Base-by-base conservation (phyloP, 1,140 invertebrate genomes). In the Leptopilina clavipes region DNA sequence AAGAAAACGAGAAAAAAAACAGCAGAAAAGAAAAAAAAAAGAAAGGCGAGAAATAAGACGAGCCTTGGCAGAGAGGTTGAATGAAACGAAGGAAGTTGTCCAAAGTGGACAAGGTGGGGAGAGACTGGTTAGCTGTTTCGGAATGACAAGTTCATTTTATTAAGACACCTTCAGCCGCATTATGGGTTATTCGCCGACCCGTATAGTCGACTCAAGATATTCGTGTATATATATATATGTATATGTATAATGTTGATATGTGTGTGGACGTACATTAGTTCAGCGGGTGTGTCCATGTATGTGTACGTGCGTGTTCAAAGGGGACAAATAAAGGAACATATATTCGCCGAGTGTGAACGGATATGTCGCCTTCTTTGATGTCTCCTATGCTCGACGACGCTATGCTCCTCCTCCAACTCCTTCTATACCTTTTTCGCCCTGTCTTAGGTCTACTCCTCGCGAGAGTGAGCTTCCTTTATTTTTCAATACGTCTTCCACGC, bases 361-460 rank as follows among this genome's bases (percentile, higher is more conserved):
- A 89, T 89, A 87, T 86, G 87, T 87, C 87, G 86, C 85, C 73
- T 87, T 85, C 88, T 89, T 89, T 89, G 88, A 89, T 89, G 84
- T 88, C 81, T 84, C 82, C 45, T 78, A 40, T 40, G 52, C 19
- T 19, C 25, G 54, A 65, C 73, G 44, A 76, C 48, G 71, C 48
- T 43, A 18, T 74, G 70, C 70, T 25, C 18, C 45, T 70, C 14
- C 70, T 54, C 48, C 31, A 70, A 22, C 44, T 48, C 14, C 54
- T 74, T 59, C 54, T 71, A 72, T 75, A 70, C 17, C 71, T 65
- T 75, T 74, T 79, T 72, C 31, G 44, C 54, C 37, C 75, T 70
- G 52, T 52, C 48, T 52, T 52, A 52, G 14, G 37, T 40, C 74
- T 74, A 10, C 65, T 70, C 3, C 3, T 74, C 31, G 3, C 37